Conservation (phyloP, 92 coral and sea anemone species). For the Anthopleura xanthogrammica region DNA sequence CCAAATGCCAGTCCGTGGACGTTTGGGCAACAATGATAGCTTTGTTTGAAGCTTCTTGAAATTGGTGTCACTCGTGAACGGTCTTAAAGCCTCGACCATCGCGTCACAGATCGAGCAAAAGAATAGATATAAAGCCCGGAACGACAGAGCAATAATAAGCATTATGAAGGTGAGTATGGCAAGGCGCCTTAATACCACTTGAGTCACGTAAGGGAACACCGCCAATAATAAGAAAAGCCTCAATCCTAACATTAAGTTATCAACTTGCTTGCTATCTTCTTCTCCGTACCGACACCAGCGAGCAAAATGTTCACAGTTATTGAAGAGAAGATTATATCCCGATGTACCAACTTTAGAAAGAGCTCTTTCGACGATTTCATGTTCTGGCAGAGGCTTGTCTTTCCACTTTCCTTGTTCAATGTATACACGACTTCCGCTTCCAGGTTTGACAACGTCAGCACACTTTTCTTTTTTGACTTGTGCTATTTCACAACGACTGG, state of each 20-base stretch:
- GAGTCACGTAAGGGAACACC: too few species aligned
- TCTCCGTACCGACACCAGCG: not conserved
- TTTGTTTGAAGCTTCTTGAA: too few species aligned
- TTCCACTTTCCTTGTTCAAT: not conserved
- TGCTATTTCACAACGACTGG: not conserved
- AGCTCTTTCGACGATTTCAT: not conserved
- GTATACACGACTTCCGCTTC: not conserved
- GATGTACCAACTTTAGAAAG: not conserved
- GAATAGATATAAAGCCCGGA: too few species aligned
- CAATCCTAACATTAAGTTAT: not conserved
- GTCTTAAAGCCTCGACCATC: too few species aligned
- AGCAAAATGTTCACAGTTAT: slow-evolving; percentile 3
- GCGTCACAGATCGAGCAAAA: too few species aligned
- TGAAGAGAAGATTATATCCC: not conserved
- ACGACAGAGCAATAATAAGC: too few species aligned
- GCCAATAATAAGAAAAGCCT: too few species aligned
- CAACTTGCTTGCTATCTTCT: not conserved
- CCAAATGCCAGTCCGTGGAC: too few species aligned
- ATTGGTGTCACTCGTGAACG: too few species aligned
- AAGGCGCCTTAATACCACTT: too few species aligned
- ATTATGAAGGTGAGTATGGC: too few species aligned
- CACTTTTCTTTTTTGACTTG: not conserved
- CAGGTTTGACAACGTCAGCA: not conserved
- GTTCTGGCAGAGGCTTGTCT: not conserved
- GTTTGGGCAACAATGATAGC: too few species aligned